phyloP scores from a whole-genome alignment of 2,888 invertebrate genomes.

The Hirtodrosophila alboralis region DNA sequence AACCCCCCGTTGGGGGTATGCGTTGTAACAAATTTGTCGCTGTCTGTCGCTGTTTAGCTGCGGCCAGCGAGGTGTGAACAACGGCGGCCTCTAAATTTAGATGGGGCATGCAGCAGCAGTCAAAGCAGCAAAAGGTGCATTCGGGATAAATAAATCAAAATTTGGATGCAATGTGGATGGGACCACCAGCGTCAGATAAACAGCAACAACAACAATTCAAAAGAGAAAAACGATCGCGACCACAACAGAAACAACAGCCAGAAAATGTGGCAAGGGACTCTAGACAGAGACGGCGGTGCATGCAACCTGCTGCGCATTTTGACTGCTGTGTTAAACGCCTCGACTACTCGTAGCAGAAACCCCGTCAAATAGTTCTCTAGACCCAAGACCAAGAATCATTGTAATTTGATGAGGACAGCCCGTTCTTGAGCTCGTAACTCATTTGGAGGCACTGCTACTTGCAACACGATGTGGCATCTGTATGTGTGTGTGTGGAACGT shows the following conservation, averaged over 20 bases:
- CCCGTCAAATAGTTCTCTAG: too few species aligned
- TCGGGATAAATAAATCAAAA: conserved; percentile 70
- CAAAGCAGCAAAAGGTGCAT: conserved; percentile 56
- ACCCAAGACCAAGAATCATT: conserved; percentile 12
- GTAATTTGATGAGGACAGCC: conserved; percentile 52
- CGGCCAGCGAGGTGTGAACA: conserved; percentile 73
- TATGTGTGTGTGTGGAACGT: conserved; percentile 35
- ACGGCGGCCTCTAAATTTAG: conserved; percentile 64
- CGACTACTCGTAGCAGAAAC: conserved; percentile 4
- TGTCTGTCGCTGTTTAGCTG: conserved; percentile 62
- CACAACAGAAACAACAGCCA: conserved; percentile 29
- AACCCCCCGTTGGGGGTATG: conserved; percentile 14
- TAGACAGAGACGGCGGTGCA: conserved; percentile 7
- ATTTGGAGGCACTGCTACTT: conserved; percentile 49
- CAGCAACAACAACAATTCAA: conserved; percentile 36
- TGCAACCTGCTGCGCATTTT: conserved; percentile 67
- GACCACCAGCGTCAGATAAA: conserved; percentile 73
- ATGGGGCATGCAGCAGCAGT: conserved; percentile 11
- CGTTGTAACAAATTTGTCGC: conserved; percentile 74
- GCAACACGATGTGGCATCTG: conserved; percentile 45
- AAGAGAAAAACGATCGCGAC: conserved; percentile 25
- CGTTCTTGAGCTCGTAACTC: conserved; percentile 69
- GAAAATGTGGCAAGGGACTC: conserved; percentile 29
- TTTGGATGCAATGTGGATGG: conserved; percentile 54
- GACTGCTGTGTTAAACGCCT: conserved; percentile 59